A percentile compares a stretch with the other conserved stretches of the same genome.
These are phyloP conservation scores for Enteromius radiatus DNA, from an alignment of 2,797 vertebrate genomes.

Conservation along the genomic window DNA sequence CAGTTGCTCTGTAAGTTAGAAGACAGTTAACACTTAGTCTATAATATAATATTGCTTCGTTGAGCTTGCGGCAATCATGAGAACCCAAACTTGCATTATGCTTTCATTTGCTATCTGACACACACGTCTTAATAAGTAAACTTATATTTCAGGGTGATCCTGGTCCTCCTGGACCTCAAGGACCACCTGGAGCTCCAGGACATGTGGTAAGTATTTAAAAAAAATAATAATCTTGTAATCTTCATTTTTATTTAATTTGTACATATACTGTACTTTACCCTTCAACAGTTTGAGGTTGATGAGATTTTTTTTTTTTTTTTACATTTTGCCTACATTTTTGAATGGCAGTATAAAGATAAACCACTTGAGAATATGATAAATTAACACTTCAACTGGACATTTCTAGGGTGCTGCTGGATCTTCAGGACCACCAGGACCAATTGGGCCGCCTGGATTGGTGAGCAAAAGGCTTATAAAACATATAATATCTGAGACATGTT, in stretches of 20 bases:
- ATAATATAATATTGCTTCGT: background rate
- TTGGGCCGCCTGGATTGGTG: slow-evolving; percentile 79
- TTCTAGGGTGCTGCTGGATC: slow-evolving; percentile 78
- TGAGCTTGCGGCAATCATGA: background rate
- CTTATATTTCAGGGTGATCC: slow-evolving; percentile 51
- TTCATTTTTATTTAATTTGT: background rate
- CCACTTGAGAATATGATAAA: background rate
- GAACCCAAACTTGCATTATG: background rate
- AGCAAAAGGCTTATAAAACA: slow-evolving; percentile 59
- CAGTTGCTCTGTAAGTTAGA: background rate
- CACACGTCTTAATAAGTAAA: background rate
- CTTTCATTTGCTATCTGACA: background rate
- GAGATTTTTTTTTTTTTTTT: background rate
- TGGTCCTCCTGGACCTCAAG: slow-evolving; percentile 58
- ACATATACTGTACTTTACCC: background rate
- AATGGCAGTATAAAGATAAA: background rate
- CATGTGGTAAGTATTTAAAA: slow-evolving; percentile 53
- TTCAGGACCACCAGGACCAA: slow-evolving; percentile 78
- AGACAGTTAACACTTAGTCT: background rate
- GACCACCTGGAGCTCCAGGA: slow-evolving; percentile 60
- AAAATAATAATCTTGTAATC: background rate
- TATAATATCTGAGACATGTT: slow-evolving; percentile 12
- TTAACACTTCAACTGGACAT: background rate
- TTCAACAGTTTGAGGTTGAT: background rate
- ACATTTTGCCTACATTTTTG: background rate